Evolutionary conservation across 2,888 invertebrate species (phyloP).

Genomic region (Acleris laterana): DNA sequence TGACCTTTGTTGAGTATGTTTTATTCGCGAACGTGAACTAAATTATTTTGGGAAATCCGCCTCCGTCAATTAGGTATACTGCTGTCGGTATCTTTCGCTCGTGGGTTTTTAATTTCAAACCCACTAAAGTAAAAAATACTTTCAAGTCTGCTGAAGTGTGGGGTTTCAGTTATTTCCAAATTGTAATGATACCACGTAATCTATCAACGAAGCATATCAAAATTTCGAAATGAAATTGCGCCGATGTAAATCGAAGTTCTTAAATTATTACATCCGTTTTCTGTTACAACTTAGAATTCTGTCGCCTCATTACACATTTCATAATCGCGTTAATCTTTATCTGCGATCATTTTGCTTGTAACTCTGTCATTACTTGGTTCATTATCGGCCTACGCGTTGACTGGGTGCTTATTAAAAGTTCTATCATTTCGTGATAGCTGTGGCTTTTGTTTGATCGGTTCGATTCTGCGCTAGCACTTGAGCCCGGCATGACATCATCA

Average conservation of each 20-base stretch:
- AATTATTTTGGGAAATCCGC: conserved; percentile 9
- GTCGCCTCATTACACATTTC: conserved; percentile 32
- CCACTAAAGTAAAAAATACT: too few relatives aligned
- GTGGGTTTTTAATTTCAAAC: background rate
- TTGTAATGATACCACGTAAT: too few relatives aligned
- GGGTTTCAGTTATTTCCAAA: too few relatives aligned
- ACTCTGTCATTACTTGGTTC: conserved; percentile 58
- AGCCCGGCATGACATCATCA: conserved; percentile 75
- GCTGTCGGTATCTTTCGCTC: background rate
- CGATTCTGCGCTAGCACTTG: conserved; percentile 50
- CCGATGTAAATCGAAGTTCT: background rate
- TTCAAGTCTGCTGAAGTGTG: too few relatives aligned
- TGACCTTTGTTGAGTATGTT: conserved; percentile 32
- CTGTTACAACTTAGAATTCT: conserved; percentile 22
- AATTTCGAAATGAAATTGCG: too few relatives aligned
- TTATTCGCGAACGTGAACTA: conserved; percentile 7
- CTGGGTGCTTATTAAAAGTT: conserved; percentile 76
- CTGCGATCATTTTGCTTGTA: conserved; percentile 41
- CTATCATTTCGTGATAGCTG: conserved; percentile 65
- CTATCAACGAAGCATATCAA: too few relatives aligned
- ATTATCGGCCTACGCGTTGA: conserved; percentile 71
- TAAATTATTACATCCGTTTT: background rate
- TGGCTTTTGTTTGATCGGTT: conserved; percentile 63
- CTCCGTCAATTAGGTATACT: conserved; percentile 1
- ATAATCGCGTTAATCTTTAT: conserved; percentile 28